phyloP scores from a whole-genome alignment of 2,113 vertebrate genomes.

The Prinia subflava region DNA sequence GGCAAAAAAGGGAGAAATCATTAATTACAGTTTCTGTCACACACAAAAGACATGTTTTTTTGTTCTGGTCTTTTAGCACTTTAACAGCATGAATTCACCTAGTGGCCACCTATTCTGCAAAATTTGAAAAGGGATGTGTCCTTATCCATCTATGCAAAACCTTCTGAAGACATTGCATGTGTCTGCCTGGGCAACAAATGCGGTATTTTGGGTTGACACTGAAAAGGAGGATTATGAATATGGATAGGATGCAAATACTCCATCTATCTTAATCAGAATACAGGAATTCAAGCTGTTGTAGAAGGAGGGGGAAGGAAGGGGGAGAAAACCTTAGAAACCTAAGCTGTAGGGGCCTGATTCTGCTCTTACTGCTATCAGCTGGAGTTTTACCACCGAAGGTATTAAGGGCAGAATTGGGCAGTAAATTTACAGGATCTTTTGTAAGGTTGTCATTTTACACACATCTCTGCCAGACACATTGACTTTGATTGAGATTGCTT shows the following conservation, averaged over 20 bases:
- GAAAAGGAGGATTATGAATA: conserved; percentile 80
- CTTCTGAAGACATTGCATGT: conserved; percentile 77
- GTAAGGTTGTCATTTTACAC: neutral
- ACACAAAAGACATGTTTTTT: conserved; percentile 78
- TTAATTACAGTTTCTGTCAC: conserved; percentile 97
- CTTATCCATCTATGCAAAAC: conserved; percentile 75
- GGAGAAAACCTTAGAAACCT: conserved; percentile 51
- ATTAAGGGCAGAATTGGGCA: neutral
- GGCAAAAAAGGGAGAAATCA: conserved; percentile 86
- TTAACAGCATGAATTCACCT: conserved; percentile 83
- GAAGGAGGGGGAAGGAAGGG: conserved; percentile 27
- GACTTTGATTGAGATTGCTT: neutral
- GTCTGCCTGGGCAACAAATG: conserved; percentile 81
- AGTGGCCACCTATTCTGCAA: conserved; percentile 86
- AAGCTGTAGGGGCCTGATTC: conserved; percentile 18
- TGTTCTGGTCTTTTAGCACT: conserved; percentile 79
- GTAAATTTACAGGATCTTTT: neutral
- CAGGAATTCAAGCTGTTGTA: conserved; percentile 77
- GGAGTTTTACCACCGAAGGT: neutral
- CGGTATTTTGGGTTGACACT: conserved; percentile 74
- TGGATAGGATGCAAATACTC: conserved; percentile 81
- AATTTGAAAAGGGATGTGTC: conserved; percentile 81
- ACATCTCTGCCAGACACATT: neutral
- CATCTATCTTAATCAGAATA: conserved; percentile 82
- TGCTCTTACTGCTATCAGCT: neutral